These are phyloP conservation scores for Micoletzkya japonica DNA, from an alignment of 2,888 invertebrate species.

Conservation along the genomic window DNA sequence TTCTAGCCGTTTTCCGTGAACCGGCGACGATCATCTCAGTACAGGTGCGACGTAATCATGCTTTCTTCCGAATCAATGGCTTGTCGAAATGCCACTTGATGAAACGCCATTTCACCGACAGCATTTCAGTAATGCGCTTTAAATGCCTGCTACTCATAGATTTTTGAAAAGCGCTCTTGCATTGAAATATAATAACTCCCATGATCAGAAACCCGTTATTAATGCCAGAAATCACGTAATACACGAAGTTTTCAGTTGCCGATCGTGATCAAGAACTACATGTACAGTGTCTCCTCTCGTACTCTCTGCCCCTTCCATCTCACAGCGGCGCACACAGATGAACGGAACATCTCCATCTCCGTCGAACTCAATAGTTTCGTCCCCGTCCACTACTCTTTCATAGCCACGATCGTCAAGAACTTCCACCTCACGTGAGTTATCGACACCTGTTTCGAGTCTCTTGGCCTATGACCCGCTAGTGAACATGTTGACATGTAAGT, in stretches of 20 bases:
- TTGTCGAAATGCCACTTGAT: too few relatives aligned
- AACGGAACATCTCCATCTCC: conserved; percentile 6
- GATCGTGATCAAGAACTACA: conserved; percentile 36
- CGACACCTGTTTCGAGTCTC: not conserved
- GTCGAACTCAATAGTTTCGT: conserved; percentile 42
- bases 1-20: conserved; percentile 42
- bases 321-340: not conserved
- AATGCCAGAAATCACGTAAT: too few relatives aligned
- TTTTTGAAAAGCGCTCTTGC: too few relatives aligned
- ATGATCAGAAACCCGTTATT: too few relatives aligned
- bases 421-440: conserved; percentile 39
- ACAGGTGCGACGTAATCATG: too few relatives aligned
- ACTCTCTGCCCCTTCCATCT: conserved; percentile 42
- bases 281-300: conserved; percentile 36
- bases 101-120: too few relatives aligned
- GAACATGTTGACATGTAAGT: too few relatives aligned
- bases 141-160: too few relatives aligned
- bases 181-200: too few relatives aligned
- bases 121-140: too few relatives aligned
- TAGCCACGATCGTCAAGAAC: conserved; percentile 33
- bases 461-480: not conserved
- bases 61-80: too few relatives aligned
- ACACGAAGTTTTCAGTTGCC: conserved; percentile 37
- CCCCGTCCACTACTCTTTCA: conserved; percentile 37
- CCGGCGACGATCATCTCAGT: conserved; percentile 36